Evolutionary conservation across 2,113 vertebrate species (phyloP).

Genomic region (Lampris megalopsis): DNA sequence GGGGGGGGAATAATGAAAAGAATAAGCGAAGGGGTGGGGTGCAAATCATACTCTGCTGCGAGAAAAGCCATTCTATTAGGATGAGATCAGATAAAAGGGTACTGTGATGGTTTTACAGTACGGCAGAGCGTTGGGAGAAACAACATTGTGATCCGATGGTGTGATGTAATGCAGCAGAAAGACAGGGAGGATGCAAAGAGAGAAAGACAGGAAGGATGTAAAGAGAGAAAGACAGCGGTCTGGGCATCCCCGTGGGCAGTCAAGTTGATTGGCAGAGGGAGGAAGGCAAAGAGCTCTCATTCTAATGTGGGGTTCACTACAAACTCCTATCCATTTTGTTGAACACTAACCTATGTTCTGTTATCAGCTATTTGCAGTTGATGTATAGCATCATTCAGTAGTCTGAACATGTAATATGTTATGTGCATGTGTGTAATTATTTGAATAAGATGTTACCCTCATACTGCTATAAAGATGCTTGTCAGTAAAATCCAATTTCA

Average conservation of each 20-base stretch:
- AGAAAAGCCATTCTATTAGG: slow-evolving; percentile 23
- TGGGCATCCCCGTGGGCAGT: slow-evolving; percentile 39
- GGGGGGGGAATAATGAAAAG: neutral
- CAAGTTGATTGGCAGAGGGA: slow-evolving; percentile 27
- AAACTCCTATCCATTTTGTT: slow-evolving; percentile 8
- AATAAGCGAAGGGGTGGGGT: neutral
- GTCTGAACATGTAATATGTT: too few relatives aligned
- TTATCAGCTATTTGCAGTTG: neutral
- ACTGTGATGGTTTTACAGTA: slow-evolving; percentile 38
- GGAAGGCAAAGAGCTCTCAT: slow-evolving; percentile 9
- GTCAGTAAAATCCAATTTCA: too few relatives aligned
- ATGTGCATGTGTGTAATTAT: too few relatives aligned
- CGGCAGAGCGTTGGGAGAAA: slow-evolving; percentile 39
- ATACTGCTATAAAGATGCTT: too few relatives aligned
- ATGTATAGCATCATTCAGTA: too few relatives aligned
- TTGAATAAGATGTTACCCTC: too few relatives aligned
- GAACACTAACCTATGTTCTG: neutral
- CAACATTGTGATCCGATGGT: slow-evolving; percentile 34
- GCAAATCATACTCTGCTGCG: too few relatives aligned
- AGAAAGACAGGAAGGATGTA: slow-evolving; percentile 34
- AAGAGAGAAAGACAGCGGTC: slow-evolving; percentile 35
- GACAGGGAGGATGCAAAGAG: slow-evolving; percentile 35
- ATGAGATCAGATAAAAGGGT: slow-evolving; percentile 46
- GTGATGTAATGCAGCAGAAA: slow-evolving; percentile 49
- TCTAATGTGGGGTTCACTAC: slow-evolving; percentile 10